Evolutionary conservation across 2,888 invertebrate species (phyloP).

Genomic region (Sphaeridia pumilis): DNA sequence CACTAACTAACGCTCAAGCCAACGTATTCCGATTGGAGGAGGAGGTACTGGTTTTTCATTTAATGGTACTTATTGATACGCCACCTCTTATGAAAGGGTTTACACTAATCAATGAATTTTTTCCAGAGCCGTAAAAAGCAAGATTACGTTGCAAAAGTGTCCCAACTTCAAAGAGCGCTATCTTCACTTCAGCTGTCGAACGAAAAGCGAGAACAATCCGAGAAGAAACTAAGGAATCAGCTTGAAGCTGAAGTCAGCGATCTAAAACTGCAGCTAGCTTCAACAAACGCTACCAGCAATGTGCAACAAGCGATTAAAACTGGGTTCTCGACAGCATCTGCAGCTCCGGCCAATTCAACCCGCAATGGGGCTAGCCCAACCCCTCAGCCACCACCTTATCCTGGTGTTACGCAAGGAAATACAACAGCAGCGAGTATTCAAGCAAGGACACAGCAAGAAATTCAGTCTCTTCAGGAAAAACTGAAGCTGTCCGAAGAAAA

Average conservation of each 20-base stretch:
- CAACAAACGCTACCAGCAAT: slow-evolving; percentile 40
- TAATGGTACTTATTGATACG: not conserved
- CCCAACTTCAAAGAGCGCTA: slow-evolving; percentile 68
- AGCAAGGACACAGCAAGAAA: slow-evolving; percentile 16
- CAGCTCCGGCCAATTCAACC: slow-evolving; percentile 12
- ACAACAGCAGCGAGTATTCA: slow-evolving; percentile 4
- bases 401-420: slow-evolving; percentile 14
- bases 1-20: slow-evolving; percentile 78
- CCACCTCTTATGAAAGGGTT: not conserved
- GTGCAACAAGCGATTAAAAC: not conserved
- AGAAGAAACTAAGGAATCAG: slow-evolving; percentile 69
- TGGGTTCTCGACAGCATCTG: not conserved
- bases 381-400: slow-evolving; percentile 31
- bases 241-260: slow-evolving; percentile 70
- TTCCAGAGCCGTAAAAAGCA: slow-evolving; percentile 66
- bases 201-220: slow-evolving; percentile 72
- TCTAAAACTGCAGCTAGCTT: slow-evolving; percentile 42
- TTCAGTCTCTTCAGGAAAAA: slow-evolving; percentile 33
- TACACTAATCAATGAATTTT: slow-evolving; percentile 16
- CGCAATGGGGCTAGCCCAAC: not conserved
- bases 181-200: slow-evolving; percentile 69
- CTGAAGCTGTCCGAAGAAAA: slow-evolving; percentile 33
- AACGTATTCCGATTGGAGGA: slow-evolving; percentile 79
- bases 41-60: slow-evolving; percentile 50
- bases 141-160: slow-evolving; percentile 70